Base-by-base conservation (phyloP, 2,797 vertebrate species). In the Malurus splendens region DNA sequence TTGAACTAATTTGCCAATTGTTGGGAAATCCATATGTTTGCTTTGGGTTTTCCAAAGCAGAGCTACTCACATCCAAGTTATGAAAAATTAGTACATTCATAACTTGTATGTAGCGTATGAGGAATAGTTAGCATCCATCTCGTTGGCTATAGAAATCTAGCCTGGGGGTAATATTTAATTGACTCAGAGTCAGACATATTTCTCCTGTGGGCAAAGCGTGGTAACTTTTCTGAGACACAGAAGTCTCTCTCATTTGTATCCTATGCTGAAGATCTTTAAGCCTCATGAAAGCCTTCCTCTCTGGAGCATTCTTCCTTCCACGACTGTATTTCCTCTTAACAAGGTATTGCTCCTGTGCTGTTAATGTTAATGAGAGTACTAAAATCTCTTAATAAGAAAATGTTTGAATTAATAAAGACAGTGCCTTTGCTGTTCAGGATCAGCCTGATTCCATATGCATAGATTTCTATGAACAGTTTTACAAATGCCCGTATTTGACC, bases 271-370 rank as follows among this genome's bases (percentile, higher is more conserved):
- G 61, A 92, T 73, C 87, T 88, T 87, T 83, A 87, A 82, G 45
- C 47, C 38, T 75, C 55, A 1, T 36, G 32, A 87, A 92, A 91
- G 86, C 70, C 22, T 93, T 87, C 36, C 41, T 79, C 52, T 75
- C 61, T 89, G 19, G 52, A 94, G 55, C 33, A 56, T 89, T 93
- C 76, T 91, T 92, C 66, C 90, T 95, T 95, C 87, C 19, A 20
- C 52, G 89, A 33, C 70, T 76, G 38, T 85, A 60, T 83, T 87
- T 82, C 32, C 42, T 89, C 32, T 84, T 87, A 92, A 91, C 48
- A 90, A 91, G 62, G 77, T 83, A 85, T 55, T 94, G 91, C 90
- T 77, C 70, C 86, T 39, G 32, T 30, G 16, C 86, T 87, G 52
- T 86, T 93, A 90, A 90, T 77, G 65, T 72, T 89, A 83, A 85